A percentile compares a stretch with the other conserved stretches of the same genome.
Evolutionary conservation across 1,140 invertebrate species (phyloP).

Genomic region (Gryllus bimaculatus): DNA sequence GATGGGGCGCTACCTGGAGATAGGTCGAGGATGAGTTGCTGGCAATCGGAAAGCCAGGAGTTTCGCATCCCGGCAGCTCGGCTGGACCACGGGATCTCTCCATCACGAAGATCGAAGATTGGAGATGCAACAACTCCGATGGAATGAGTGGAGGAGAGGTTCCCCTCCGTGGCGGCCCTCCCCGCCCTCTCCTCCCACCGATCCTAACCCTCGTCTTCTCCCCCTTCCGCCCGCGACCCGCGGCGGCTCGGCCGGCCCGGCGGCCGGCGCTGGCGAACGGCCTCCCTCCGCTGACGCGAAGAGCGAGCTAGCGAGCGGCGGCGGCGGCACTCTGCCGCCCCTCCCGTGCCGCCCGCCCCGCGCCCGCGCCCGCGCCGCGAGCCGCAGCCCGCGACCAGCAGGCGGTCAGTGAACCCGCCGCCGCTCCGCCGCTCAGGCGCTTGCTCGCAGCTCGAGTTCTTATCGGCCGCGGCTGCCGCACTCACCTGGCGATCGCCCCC

Average conservation of each 20-base stretch:
- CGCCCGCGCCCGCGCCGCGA: no score
- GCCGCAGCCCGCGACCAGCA: background rate
- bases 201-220: background rate
- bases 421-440: background rate
- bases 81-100: background rate
- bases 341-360: background rate
- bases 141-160: background rate
- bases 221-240: background rate
- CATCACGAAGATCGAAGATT: background rate
- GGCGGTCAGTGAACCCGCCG: constrained; percentile 1
- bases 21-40: no score
- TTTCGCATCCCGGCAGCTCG: no score
- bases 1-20: no score
- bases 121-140: background rate
- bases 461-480: background rate
- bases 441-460: background rate
- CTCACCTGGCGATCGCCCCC: background rate
- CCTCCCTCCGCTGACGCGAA: background rate
- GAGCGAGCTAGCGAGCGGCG: constrained; percentile 1
- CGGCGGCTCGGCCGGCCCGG: no score
- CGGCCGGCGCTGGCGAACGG: constrained; percentile 1
- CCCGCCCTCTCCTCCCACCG: background rate
- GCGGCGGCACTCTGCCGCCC: background rate
- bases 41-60: no score
- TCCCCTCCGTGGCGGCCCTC: background rate